These are phyloP conservation scores for Megatriorchis doriae DNA, from an alignment of 2,113 vertebrate species.

Conservation along the genomic window DNA sequence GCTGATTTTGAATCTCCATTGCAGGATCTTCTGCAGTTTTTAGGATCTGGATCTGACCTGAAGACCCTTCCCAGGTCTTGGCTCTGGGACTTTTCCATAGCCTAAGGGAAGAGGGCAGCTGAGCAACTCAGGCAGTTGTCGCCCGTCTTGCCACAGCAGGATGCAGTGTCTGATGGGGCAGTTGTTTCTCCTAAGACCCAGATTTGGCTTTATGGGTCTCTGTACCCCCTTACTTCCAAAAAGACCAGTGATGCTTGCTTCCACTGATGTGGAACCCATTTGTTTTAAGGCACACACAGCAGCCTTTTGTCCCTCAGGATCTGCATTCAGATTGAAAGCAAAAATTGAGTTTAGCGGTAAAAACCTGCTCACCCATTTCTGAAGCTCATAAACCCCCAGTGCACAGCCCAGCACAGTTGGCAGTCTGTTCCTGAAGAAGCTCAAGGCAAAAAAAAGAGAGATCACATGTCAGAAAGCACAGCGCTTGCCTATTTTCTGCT, in stretches of 20 bases:
- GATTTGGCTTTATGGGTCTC: background rate
- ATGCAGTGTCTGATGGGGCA: background rate
- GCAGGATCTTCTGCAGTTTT: background rate
- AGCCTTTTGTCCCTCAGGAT: background rate
- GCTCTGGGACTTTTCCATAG: background rate
- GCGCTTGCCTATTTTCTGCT: background rate
- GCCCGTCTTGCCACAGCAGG: accelerated
- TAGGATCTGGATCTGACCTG: background rate
- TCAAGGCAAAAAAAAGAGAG: background rate
- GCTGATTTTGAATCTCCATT: background rate
- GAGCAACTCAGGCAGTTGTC: background rate
- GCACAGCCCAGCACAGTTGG: background rate
- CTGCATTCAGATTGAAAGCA: background rate
- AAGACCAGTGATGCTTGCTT: background rate
- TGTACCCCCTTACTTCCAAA: background rate
- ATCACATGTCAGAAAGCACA: background rate
- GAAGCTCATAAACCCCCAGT: background rate
- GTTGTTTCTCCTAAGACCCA: background rate
- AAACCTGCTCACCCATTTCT: background rate
- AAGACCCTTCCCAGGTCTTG: background rate
- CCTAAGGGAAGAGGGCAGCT: background rate
- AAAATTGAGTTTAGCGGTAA: background rate
- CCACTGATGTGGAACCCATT: background rate
- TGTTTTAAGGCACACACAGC: background rate
- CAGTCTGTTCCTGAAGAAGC: background rate